A percentile compares a stretch with the other conserved stretches of the same genome.
phyloP scores from a whole-genome alignment of 2,113 vertebrate genomes.

The Lucifuga dentata region DNA sequence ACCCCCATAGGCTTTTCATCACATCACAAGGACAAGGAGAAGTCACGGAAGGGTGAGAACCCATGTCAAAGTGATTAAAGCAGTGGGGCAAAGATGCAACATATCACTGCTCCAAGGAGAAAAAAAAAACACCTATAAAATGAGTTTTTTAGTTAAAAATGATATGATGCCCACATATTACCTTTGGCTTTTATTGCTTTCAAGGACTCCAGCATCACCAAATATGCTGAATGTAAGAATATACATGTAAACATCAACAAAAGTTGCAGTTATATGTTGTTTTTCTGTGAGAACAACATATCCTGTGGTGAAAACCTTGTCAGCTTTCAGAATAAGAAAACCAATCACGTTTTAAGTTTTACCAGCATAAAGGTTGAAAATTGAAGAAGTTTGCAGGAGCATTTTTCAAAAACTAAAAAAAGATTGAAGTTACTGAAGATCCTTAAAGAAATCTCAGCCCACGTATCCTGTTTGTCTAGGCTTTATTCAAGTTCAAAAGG shows the following conservation, averaged over 20 bases:
- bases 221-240: neutral
- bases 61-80: slow-evolving; percentile 47
- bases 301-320: neutral
- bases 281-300: neutral
- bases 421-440: too few species aligned
- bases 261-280: neutral
- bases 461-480: slow-evolving; percentile 3
- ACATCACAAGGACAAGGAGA: slow-evolving; percentile 50
- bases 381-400: too few species aligned
- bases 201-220: neutral
- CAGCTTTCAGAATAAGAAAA: too few species aligned
- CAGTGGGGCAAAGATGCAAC: slow-evolving; percentile 21
- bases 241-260: neutral
- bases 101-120: neutral
- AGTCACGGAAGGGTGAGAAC: slow-evolving; percentile 30
- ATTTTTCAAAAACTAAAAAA: neutral
- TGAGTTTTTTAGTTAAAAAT: neutral
- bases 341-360: too few species aligned
- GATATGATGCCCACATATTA: slow-evolving; percentile 6
- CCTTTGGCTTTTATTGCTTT: slow-evolving; percentile 3
- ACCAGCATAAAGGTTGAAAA: too few species aligned
- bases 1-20: slow-evolving; percentile 51
- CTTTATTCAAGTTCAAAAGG: slow-evolving; percentile 30
- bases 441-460: slow-evolving; percentile 20
- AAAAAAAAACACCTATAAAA: neutral